Percentiles rank a stretch among this genome's conserved stretches.
phyloP scores from a whole-genome alignment of 1,140 invertebrate genomes.

The Drosophila carrolli region DNA sequence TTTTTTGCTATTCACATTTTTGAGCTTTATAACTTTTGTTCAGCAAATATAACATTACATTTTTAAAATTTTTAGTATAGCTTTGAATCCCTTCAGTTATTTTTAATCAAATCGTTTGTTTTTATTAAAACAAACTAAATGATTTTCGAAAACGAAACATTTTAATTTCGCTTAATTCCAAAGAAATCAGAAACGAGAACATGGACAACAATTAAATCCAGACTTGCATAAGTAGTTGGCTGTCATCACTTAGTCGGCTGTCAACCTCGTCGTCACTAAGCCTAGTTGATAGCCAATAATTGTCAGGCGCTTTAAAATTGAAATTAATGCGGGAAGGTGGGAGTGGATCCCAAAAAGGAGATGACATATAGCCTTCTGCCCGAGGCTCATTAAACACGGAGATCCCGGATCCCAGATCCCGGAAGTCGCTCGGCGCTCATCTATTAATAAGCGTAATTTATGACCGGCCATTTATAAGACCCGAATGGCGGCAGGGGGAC shows the following conservation, averaged over 20 bases:
- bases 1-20: too few relatives aligned
- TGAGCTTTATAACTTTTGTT: too few relatives aligned
- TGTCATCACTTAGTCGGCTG: conserved; percentile 63
- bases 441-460: conserved; percentile 76
- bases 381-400: conserved; percentile 39
- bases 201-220: background rate
- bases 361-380: conserved; percentile 38
- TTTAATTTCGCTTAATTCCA: background rate
- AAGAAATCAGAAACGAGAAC: background rate
- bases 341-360: background rate
- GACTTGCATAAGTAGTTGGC: conserved; percentile 58
- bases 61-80: too few relatives aligned
- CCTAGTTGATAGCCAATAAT: conserved; percentile 61
- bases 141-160: too few relatives aligned
- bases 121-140: too few relatives aligned
- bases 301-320: conserved; percentile 59
- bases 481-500: conserved; percentile 30
- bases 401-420: conserved; percentile 25
- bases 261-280: conserved; percentile 52
- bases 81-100: too few relatives aligned
- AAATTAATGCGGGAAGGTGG: conserved; percentile 31
- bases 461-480: conserved; percentile 59
- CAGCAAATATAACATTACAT: too few relatives aligned
- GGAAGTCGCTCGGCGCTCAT: conserved; percentile 49
- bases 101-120: too few relatives aligned